Base-by-base conservation (phyloP, 2,888 invertebrate genomes). In the Catocala nupta region DNA sequence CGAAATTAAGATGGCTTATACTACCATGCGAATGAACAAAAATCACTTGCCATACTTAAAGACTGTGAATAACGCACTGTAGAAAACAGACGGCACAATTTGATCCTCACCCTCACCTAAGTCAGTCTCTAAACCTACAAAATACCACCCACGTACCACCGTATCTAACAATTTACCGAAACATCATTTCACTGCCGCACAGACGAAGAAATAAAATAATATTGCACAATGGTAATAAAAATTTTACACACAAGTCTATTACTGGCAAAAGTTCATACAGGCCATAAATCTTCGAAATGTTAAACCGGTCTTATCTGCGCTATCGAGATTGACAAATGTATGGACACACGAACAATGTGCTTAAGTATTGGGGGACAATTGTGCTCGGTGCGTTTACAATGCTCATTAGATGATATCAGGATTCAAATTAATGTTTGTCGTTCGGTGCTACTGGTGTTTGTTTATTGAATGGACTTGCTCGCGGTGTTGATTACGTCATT, bases 271-370 rank as follows among this genome's bases (percentile, higher is more conserved):
- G 77, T 77, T 77, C 76, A 77, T 7, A 13, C 39, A 12, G 10
- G 59, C 65, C 36, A 76, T 76, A 76, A 76, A 76, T 76, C 76
- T 74, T 76, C 55, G 33, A 70, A 76, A 78, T 74, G 74, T 70
- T 73, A 75, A 70, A 65, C 65, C 59, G 56, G 63, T 77, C 65
- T 79, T 73, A 80, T 74, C 73, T 56, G 55, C 59, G 57, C 56
- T 69, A 73, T 71, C 68, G 52, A 66, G 75, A 81, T 77, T 76
- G 75, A 78, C 75, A 77, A 77, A 80, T 77, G 78, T 77, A 79
- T 73, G 58, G 68, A 78, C 82, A 75, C 51, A 71, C 73, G 63
- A 70, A 86, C 84, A 84, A 86, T 72, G 80, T 82, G 71, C 80
- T 80, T 69, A 75, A 65, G 67, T 67, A 63, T 65, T 63, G 11